Evolutionary conservation across 2,113 vertebrate genomes (phyloP).

Genomic region (Leuciscus idus): DNA sequence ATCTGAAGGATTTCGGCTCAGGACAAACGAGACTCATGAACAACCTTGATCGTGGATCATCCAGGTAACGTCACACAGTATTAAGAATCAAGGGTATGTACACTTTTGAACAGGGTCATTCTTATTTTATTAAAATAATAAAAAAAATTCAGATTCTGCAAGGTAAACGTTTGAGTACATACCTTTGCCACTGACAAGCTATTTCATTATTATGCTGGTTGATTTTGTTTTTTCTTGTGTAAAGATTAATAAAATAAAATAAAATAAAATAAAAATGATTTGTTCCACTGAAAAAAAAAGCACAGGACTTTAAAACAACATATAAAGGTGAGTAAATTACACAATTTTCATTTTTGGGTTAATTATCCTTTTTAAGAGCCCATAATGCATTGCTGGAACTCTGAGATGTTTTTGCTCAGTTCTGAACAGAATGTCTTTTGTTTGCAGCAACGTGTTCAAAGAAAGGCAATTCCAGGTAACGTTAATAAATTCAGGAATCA

Average conservation of each 20-base stretch:
- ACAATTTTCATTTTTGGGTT: background rate
- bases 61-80: too few species aligned
- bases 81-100: too few species aligned
- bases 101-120: too few species aligned
- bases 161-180: too few species aligned
- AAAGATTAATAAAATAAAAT: background rate
- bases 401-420: background rate
- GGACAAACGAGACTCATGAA: too few species aligned
- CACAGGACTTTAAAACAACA: background rate
- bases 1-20: too few species aligned
- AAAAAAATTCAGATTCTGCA: too few species aligned
- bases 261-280: background rate
- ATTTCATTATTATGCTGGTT: background rate
- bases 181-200: background rate
- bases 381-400: background rate
- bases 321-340: background rate
- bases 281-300: background rate
- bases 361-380: background rate
- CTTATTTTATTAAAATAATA: too few species aligned
- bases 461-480: conserved; percentile 29
- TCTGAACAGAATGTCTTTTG: background rate
- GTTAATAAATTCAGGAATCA: conserved; percentile 33
- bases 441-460: conserved; percentile 5
- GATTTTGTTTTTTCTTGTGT: background rate
- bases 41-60: too few species aligned